Base-by-base conservation (phyloP, 2,113 vertebrate genomes). In the Condylura cristata region DNA sequence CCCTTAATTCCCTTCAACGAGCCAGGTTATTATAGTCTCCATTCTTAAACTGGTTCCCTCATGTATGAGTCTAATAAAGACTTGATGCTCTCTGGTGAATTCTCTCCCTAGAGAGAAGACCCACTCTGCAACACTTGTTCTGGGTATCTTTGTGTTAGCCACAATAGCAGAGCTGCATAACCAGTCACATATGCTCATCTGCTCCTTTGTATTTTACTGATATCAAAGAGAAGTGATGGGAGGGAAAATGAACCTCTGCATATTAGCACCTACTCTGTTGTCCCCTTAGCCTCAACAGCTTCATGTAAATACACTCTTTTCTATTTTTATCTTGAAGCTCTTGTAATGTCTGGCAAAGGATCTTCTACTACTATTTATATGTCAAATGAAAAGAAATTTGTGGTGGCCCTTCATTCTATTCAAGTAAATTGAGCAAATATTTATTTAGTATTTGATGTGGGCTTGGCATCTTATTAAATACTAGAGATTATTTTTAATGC, bases 391-490 rank as follows among this genome's bases (percentile, higher is more conserved):
- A 88, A 95, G 46, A n/a, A 90, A 9, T 93, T 6, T n/a, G 37
- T 39, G 10, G 56, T 56, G 28, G 24, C 20, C 46, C 24, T 79
- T n/a, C 32, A 48, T 85, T 90, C 46, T 60, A 34, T 84, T 87
- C 78, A 46, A 81, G n/a, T 63, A 32, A 74, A 39, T 56, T 72
- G 78, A 95, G 70, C 44, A 89, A 89, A 82, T 78, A 86, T 46
- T 89, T 91, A 83, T 65, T 87, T 84, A 53, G 32, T 4, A 46
- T 85, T 87, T 65, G 16, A 6, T 60, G 17, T 70, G 30, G 88
- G 90, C 41, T 63, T 20, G 26, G 53, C 11, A 88, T n/a, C 8
- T 12, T 60, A 28, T 61, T 95, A 75, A 71, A 76, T 17, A 56
- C 26, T 65, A 53, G 39, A 90, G 34, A 79, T 32, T 72, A n/a